phyloP scores from a whole-genome alignment of 2,797 vertebrate species.

The Cichlasoma orientale region DNA sequence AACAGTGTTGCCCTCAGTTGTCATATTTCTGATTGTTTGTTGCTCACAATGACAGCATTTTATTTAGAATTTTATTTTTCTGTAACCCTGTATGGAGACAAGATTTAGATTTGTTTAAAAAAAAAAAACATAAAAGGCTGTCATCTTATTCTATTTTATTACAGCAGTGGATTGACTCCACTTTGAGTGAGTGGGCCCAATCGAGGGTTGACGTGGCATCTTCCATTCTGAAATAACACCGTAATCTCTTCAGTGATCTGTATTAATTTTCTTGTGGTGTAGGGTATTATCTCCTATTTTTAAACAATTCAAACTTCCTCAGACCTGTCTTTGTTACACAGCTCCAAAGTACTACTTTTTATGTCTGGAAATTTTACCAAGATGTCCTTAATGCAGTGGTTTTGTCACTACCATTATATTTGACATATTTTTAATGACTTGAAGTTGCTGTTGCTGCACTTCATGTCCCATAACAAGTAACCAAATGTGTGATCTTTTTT shows the following conservation, averaged over 20 bases:
- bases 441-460: background rate
- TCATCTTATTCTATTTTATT: constrained; percentile 55
- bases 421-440: background rate
- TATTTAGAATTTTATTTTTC: background rate
- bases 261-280: too few species aligned
- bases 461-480: background rate
- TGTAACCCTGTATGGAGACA: background rate
- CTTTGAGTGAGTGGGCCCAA: constrained; percentile 20
- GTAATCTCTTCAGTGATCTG: background rate
- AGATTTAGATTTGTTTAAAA: background rate
- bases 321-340: background rate
- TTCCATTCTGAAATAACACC: constrained; percentile 21
- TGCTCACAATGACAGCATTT: background rate
- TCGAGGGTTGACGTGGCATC: constrained; percentile 42
- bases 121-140: background rate
- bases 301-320: background rate
- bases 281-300: background rate
- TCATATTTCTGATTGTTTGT: background rate
- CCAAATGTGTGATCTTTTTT: constrained; percentile 17
- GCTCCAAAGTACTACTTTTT: background rate
- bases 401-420: background rate
- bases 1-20: background rate
- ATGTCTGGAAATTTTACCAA: background rate
- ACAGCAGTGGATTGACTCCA: constrained; percentile 36
- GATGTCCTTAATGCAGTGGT: background rate